Base-by-base conservation (phyloP, 2,113 vertebrate genomes). In the Terrapene triunguis region DNA sequence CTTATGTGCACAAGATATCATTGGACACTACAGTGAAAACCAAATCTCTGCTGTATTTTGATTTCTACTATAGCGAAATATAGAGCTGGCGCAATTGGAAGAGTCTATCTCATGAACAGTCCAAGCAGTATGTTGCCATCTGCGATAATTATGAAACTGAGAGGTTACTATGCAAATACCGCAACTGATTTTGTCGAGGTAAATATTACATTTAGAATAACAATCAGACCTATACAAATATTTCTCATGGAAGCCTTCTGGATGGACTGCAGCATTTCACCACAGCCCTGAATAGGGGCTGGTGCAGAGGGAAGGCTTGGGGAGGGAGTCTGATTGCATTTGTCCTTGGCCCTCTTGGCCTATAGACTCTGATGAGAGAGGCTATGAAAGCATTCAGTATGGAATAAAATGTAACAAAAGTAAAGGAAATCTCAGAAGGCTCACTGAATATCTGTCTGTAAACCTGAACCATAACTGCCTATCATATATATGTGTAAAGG, bases 161-260 rank as follows among this genome's bases (percentile, higher is more conserved):
- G 98, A 91, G 98, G 98, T 47, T 98, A 98, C 96, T 80, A 99
- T 35, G 96, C 98, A 95, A 98, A 98, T 91, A 98, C 97, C 65
- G 98, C 98, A 95, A 97, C 96, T 5, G 99, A 99, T 98, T 96
- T 99, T 96, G 78, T 99, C 0, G 99, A 99, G 98, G 99, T 99
- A 98, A 97, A 85, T 84, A 54, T 42, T 93, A 82, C 24, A 81
- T 48, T 35, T 78, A 80, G 80, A 88, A 42, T 24, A 96, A 32
- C 4, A n/a, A 94, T 38, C 50, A 14, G 19, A 85, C 38, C 22
- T 89, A 59, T 48, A 42, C 8, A 21, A 62, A 24, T 53, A 51
- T 35, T 54, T 54, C 9, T 92, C 81, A 35, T 47, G 44, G 79
- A 81, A 89, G 35, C 38, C 35, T 80, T 92, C 89, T 84, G 82